phyloP scores from a whole-genome alignment of 2,888 invertebrate genomes.

The Tinea pellionella region DNA sequence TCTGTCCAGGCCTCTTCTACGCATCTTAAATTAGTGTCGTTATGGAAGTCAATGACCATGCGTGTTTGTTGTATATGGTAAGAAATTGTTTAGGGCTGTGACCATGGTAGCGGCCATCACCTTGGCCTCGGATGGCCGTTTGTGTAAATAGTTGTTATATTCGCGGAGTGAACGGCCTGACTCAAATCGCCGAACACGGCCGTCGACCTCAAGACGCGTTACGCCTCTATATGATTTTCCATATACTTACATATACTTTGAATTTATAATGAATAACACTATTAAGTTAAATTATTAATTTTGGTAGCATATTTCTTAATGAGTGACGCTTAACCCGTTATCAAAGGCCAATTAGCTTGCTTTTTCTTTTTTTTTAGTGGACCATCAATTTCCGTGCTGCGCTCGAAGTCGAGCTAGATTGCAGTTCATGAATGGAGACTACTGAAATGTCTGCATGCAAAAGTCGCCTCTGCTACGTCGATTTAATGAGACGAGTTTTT shows the following conservation, averaged over 20 bases:
- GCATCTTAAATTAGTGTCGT: neutral
- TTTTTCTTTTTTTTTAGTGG: no score
- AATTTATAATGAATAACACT: neutral
- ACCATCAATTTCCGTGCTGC: no score
- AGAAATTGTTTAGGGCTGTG: conserved; percentile 1
- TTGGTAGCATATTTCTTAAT: no score
- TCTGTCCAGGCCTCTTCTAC: neutral
- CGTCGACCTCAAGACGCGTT: conserved; percentile 43
- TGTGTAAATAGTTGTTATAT: conserved; percentile 32
- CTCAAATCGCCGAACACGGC: conserved; percentile 49
- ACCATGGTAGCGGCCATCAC: conserved; percentile 44
- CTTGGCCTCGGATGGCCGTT: conserved; percentile 37
- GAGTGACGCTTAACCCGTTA: no score
- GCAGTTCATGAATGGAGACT: no score
- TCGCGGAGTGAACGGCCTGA: conserved; percentile 45
- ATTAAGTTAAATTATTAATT: neutral
- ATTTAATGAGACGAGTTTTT: no score
- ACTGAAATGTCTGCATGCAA: no score
- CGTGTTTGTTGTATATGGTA: neutral
- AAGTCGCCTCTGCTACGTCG: no score
- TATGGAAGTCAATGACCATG: conserved; percentile 4
- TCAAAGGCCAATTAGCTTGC: no score
- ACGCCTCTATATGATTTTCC: conserved; percentile 1
- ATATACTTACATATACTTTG: neutral
- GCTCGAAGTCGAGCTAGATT: no score